Evolutionary conservation across 2,797 vertebrate species (phyloP).

Genomic region (Macroramphosus scolopax): DNA sequence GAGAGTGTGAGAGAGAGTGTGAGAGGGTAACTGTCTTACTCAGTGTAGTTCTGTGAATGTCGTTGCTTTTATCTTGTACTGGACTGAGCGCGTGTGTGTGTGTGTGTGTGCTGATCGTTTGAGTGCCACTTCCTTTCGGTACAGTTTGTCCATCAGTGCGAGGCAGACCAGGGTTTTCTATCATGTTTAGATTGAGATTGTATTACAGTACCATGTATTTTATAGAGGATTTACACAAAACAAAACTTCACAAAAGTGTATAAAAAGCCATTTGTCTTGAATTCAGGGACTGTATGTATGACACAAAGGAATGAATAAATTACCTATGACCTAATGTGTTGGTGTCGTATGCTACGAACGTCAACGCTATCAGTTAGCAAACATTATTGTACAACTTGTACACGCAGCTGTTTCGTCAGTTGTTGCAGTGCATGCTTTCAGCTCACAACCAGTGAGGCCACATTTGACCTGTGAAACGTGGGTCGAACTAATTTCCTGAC

Average conservation of each 20-base stretch:
- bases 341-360: no score
- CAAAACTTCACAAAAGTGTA: conserved; percentile 54
- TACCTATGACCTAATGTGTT: conserved; percentile 47
- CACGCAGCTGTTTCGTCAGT: no score
- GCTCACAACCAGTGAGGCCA: no score
- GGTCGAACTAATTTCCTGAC: no score
- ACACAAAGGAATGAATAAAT: conserved; percentile 73
- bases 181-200: conserved; percentile 66
- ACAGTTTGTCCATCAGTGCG: conserved; percentile 42
- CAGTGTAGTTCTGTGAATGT: conserved; percentile 42
- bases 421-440: no score
- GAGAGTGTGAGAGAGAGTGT: conserved; percentile 4
- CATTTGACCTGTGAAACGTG: no score
- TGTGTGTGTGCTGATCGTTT: not conserved
- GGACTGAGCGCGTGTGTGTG: no score
- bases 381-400: no score
- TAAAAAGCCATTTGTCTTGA: conserved; percentile 72
- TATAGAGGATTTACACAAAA: conserved; percentile 58
- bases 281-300: conserved; percentile 78
- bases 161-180: conserved; percentile 69
- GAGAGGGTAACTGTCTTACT: no score
- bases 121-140: conserved; percentile 45
- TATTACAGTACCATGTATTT: conserved; percentile 59
- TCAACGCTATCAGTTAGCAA: no score
- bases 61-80: conserved; percentile 21